Base-by-base conservation (phyloP, 2,113 vertebrate genomes). In the Gyps fulvus region DNA sequence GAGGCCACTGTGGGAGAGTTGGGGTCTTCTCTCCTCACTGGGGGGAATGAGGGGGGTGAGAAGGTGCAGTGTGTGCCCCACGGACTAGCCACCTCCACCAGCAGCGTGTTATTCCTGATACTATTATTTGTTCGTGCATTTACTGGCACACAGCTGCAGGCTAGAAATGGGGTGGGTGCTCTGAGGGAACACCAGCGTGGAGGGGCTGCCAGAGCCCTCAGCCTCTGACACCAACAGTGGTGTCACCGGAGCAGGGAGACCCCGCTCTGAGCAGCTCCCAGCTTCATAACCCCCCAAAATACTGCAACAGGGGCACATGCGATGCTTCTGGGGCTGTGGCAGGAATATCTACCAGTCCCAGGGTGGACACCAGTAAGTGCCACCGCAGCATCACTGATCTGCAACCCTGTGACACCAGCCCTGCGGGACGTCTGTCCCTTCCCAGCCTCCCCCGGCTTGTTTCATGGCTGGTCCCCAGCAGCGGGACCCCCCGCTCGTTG, bases 401-500 rank as follows among this genome's bases (percentile, higher is more conserved):
- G 25, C 1, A 2, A 7, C 38, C 36, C 78, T 13, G 50, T 42
- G 87, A 38, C 59, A 73, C 17, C 38, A 47, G 52, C 19, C 59
- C 38, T 8, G 0, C 0, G 2, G 29, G 31, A 26, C 10, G 1
- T 21, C 50, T 6, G 2, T 9, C 47, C 65, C 65, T 54, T 40
- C 38, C 55, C 79, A 50, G 14, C 20, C 15, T 20, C 25, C 52
- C 26, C 23, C 3, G 0, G 3, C n/a, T 13, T 17, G 42, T 11
- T 7, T 21, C 2, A 1, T 18, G 78, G 42, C 45, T 0, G 0
- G 27, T 57, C 19, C 62, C 87, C 83, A 63, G 76, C 79, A 88
- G 66, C 13, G 6, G 58, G 34, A 94, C 32, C 43, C 59, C 40
- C 40, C 0, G 0, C 43, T 20, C 0, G 0, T 0, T 18, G 21